Conservation (phyloP, 2,113 vertebrate species). For the Globicephala melas region DNA sequence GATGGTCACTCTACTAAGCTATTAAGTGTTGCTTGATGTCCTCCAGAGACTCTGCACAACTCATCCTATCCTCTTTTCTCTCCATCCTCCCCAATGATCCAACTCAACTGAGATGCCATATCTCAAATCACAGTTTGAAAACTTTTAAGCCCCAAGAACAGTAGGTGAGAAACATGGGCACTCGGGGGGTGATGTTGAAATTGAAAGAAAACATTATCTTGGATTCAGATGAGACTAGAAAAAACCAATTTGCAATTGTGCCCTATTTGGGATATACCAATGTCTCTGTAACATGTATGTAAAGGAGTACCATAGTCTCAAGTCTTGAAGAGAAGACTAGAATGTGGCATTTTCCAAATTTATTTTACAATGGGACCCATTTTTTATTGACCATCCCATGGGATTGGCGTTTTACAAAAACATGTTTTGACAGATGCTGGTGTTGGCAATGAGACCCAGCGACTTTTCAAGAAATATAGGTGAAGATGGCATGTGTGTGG, state of each 20-base stretch:
- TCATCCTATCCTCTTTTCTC: background rate
- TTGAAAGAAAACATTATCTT: background rate
- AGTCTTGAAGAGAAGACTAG: background rate
- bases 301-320: background rate
- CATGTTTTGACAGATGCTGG: background rate
- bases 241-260: background rate
- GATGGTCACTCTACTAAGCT: background rate
- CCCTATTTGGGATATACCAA: background rate
- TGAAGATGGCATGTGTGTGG: background rate
- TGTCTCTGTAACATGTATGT: background rate
- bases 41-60: background rate
- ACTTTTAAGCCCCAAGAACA: background rate
- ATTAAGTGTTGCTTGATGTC: background rate
- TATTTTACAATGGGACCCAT: background rate
- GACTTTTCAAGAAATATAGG: background rate
- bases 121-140: background rate
- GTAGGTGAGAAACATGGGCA: background rate
- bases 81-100: background rate
- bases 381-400: background rate
- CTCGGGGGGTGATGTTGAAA: background rate
- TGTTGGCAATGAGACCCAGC: background rate
- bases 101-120: background rate
- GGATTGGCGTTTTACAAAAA: background rate
- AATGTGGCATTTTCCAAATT: background rate
- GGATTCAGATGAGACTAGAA: background rate